Conservation (phyloP, 2,113 vertebrate genomes). For the Leiothrix lutea region DNA sequence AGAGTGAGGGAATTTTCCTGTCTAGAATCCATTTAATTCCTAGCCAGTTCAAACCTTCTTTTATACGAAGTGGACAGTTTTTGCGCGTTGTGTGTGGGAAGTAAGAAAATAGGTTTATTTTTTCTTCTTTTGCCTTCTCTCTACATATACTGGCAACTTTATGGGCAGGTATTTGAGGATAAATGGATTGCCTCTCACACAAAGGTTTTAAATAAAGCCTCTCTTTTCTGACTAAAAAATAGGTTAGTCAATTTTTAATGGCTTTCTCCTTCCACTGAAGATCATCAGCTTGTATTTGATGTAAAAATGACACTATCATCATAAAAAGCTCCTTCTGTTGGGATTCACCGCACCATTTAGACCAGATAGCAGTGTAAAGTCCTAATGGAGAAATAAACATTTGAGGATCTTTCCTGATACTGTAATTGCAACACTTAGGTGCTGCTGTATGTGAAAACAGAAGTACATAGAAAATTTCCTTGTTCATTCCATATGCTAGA, state of each 20-base stretch:
- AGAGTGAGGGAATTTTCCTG: neutral
- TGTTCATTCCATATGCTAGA: neutral
- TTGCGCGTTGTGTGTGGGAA: neutral
- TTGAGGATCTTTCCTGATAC: conserved; percentile 17
- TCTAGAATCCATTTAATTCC: neutral
- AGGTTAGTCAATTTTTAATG: conserved; percentile 46
- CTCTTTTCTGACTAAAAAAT: conserved; percentile 29
- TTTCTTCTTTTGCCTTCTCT: conserved; percentile 1
- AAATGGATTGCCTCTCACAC: conserved; percentile 25
- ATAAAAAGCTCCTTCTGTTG: conserved; percentile 59
- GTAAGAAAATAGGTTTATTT: conserved; percentile 23
- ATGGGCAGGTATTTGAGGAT: conserved; percentile 16
- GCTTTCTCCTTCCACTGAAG: conserved; percentile 25
- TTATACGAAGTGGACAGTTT: neutral
- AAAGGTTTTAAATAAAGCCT: conserved; percentile 18
- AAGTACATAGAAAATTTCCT: conserved; percentile 9
- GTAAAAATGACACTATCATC: conserved; percentile 41
- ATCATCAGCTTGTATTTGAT: conserved; percentile 35
- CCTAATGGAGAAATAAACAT: conserved; percentile 63
- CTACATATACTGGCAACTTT: neutral
- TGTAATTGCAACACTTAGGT: conserved; percentile 39
- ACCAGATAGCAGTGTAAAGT: conserved; percentile 30
- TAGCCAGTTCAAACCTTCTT: neutral
- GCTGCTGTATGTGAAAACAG: conserved; percentile 40
- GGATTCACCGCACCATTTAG: conserved; percentile 34